phyloP scores from a whole-genome alignment of 2,113 vertebrate species.

The Anoura caudifer region DNA sequence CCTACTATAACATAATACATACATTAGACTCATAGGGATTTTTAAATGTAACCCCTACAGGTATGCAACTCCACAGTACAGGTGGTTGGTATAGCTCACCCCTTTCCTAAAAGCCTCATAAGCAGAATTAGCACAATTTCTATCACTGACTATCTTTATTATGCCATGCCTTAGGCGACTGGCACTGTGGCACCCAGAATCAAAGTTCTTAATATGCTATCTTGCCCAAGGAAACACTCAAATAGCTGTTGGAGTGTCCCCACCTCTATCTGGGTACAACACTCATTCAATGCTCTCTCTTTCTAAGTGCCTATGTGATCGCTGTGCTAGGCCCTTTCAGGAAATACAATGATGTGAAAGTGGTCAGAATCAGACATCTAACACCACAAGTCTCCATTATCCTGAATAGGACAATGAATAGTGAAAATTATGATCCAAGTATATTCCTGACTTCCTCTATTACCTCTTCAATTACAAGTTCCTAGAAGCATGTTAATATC shows the following conservation, averaged over 20 bases:
- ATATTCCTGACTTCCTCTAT: not conserved
- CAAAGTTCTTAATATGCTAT: not conserved
- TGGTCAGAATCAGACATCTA: not conserved
- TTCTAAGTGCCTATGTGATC: not conserved
- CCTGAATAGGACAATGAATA: not conserved
- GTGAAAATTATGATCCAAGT: not conserved
- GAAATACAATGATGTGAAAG: not conserved
- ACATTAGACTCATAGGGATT: not conserved
- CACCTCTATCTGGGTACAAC: not conserved
- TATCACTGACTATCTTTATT: not conserved
- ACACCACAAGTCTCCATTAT: not conserved
- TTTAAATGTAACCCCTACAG: not conserved
- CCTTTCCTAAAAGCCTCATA: not conserved
- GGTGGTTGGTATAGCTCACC: not conserved
- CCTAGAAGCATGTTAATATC: not conserved
- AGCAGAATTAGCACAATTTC: not conserved
- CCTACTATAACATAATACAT: not conserved
- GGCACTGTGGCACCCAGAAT: not conserved
- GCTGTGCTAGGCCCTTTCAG: not conserved
- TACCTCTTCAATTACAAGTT: not conserved
- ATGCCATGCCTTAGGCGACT: not conserved
- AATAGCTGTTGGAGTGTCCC: not conserved
- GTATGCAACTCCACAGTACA: not conserved
- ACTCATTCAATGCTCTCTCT: not conserved
- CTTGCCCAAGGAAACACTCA: not conserved